Conservation (phyloP, 2,113 vertebrate species). For the Hepsetus odoe region DNA sequence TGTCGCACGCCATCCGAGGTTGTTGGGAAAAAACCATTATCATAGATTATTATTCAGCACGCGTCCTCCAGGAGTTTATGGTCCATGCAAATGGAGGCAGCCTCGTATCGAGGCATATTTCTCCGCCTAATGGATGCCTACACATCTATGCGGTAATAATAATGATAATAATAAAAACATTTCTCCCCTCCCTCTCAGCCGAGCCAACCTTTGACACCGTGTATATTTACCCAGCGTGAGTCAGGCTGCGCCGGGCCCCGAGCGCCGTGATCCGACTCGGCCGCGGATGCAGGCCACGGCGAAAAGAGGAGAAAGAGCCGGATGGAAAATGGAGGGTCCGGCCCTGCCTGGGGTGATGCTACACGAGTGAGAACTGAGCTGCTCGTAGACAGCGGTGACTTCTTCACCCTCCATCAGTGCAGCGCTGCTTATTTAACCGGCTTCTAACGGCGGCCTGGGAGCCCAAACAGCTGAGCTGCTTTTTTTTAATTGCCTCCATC, state of each 20-base stretch:
- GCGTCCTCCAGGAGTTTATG: conserved; percentile 75
- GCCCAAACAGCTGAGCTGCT: background rate
- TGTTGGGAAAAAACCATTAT: conserved; percentile 59
- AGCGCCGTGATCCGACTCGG: background rate
- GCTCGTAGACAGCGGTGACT: background rate
- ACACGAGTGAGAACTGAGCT: background rate
- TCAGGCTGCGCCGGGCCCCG: conserved; percentile 6
- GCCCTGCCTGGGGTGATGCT: conserved; percentile 17
- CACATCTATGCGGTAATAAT: conserved; percentile 63
- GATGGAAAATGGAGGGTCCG: conserved; percentile 13
- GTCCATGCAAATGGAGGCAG: conserved; percentile 77
- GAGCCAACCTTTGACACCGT: conserved; percentile 57
- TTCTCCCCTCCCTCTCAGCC: conserved; percentile 32
- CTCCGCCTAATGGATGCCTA: conserved; percentile 73
- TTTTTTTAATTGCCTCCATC: too few species aligned
- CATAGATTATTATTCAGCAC: conserved; percentile 68
- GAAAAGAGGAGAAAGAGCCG: background rate
- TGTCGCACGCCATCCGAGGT: conserved; percentile 56
- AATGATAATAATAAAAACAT: conserved; percentile 53
- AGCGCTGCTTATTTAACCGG: background rate
- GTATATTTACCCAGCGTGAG: conserved; percentile 46
- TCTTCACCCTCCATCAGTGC: background rate
- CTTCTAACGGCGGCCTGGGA: background rate
- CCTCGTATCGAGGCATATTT: conserved; percentile 74
- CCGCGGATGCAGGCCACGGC: background rate